These are phyloP conservation scores for Drosophila baimaii DNA, from an alignment of 1,140 invertebrate species.

Conservation along the genomic window DNA sequence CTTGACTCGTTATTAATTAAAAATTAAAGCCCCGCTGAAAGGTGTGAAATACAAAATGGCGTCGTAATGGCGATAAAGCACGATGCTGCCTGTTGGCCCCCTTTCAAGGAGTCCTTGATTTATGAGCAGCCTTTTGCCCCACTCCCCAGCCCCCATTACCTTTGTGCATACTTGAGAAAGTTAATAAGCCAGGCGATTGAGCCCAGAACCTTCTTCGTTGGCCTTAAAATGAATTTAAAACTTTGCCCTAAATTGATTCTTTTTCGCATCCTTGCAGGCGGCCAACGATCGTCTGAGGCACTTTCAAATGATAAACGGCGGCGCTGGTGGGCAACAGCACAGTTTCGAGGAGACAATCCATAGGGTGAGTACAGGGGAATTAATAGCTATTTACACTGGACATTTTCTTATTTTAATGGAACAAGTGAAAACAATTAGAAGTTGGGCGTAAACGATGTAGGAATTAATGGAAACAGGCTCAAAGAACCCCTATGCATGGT, in stretches of 20 bases:
- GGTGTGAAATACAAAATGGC: slow-evolving; percentile 80
- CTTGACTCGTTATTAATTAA: slow-evolving; percentile 80
- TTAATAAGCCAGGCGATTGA: slow-evolving; percentile 55
- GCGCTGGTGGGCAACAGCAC: slow-evolving; percentile 87
- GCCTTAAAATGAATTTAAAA: slow-evolving; percentile 60
- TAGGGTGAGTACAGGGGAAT: slow-evolving; percentile 87
- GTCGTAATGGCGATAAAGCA: slow-evolving; percentile 79
- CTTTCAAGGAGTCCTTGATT: slow-evolving; percentile 64
- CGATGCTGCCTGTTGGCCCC: slow-evolving; percentile 32
- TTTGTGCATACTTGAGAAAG: slow-evolving; percentile 67
- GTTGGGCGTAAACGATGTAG: no score
- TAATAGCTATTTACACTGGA: slow-evolving; percentile 33
- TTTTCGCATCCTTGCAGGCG: slow-evolving; percentile 59
- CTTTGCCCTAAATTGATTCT: slow-evolving; percentile 64
- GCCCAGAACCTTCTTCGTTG: slow-evolving; percentile 9
- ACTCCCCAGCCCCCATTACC: background rate
- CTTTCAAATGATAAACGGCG: slow-evolving; percentile 90
- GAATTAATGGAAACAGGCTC: no score
- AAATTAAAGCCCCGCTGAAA: slow-evolving; percentile 81
- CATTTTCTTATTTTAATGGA: background rate
- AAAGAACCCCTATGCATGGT: no score
- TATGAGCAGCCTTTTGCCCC: slow-evolving; percentile 51
- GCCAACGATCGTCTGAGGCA: slow-evolving; percentile 89
- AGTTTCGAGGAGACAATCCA: slow-evolving; percentile 94
- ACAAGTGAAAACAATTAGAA: no score